These are phyloP conservation scores for Chionomys nivalis DNA, from an alignment of 2,113 vertebrate species.

Conservation along the genomic window DNA sequence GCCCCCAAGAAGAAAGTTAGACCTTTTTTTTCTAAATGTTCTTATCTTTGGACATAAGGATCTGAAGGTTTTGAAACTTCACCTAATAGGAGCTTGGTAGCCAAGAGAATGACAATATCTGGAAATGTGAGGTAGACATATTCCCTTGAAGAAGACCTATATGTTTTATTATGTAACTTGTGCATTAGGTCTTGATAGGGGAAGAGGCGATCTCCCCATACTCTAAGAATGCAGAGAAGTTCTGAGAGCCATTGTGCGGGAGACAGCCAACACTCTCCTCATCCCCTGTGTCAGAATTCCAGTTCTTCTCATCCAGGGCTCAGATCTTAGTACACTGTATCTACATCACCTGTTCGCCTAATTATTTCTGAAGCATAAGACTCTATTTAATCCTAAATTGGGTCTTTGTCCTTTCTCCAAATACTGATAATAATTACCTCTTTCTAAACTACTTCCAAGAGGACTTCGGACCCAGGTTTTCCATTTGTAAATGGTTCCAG, in stretches of 20 bases:
- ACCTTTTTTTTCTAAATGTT: neutral
- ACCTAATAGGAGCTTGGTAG: neutral
- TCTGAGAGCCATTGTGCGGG: neutral
- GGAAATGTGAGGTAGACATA: neutral
- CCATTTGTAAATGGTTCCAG: slow-evolving; percentile 34
- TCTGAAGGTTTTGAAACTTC: neutral
- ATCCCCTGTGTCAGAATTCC: neutral
- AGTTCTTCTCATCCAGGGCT: neutral
- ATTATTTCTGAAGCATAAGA: neutral
- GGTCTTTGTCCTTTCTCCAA: neutral
- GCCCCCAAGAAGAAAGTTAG: neutral
- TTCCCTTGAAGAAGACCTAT: neutral
- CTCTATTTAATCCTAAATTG: neutral
- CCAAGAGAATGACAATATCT: neutral
- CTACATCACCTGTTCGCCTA: neutral
- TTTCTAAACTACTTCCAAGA: slow-evolving; percentile 27
- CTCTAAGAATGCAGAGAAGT: neutral
- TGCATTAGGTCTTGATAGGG: neutral
- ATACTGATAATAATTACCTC: slow-evolving; percentile 16
- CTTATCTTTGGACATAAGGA: neutral
- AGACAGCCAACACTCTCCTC: neutral
- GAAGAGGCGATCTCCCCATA: neutral
- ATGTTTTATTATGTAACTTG: neutral
- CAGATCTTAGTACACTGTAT: neutral
- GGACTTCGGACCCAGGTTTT: neutral